Percentiles rank a stretch among this genome's conserved stretches.
Conservation (phyloP, 2,888 invertebrate genomes). For the Chirona hameri region DNA sequence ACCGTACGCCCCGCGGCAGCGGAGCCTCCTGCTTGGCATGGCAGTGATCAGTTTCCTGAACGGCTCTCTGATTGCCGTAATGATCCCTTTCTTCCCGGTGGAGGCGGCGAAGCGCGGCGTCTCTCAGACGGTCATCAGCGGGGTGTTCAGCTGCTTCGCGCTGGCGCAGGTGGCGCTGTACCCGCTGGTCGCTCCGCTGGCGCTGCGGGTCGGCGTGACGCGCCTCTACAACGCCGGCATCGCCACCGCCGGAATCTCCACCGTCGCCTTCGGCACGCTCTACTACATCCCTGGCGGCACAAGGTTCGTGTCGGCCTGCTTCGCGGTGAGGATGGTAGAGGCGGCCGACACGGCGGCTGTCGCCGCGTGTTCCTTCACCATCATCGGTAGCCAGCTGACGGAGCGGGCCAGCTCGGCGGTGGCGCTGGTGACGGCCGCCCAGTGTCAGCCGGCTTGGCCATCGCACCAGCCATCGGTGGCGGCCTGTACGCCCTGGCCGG, state of each 20-base stretch:
- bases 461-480: constrained; percentile 4
- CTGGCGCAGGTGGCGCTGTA: background rate
- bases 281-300: background rate
- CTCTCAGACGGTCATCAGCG: background rate
- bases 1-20: background rate
- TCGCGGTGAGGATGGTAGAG: background rate
- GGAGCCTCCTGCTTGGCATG: background rate
- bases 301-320: background rate
- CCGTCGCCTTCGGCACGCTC: constrained; percentile 1
- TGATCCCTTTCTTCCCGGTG: constrained; percentile 12
- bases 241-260: constrained; percentile 13
- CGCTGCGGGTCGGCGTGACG: background rate
- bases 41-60: background rate
- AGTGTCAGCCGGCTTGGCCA: background rate
- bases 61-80: background rate
- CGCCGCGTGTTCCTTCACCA: background rate
- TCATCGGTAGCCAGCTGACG: background rate
- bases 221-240: background rate
- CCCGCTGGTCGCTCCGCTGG: background rate
- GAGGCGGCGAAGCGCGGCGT: constrained; percentile 7
- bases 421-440: background rate
- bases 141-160: constrained; percentile 6
- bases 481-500: too few species aligned
- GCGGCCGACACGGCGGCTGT: too few species aligned
- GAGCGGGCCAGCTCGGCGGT: background rate